Percentiles rank a stretch among this genome's conserved stretches.
These are phyloP conservation scores for Ambastaia sidthimunki DNA, from an alignment of 2,797 vertebrate species.

Conservation along the genomic window DNA sequence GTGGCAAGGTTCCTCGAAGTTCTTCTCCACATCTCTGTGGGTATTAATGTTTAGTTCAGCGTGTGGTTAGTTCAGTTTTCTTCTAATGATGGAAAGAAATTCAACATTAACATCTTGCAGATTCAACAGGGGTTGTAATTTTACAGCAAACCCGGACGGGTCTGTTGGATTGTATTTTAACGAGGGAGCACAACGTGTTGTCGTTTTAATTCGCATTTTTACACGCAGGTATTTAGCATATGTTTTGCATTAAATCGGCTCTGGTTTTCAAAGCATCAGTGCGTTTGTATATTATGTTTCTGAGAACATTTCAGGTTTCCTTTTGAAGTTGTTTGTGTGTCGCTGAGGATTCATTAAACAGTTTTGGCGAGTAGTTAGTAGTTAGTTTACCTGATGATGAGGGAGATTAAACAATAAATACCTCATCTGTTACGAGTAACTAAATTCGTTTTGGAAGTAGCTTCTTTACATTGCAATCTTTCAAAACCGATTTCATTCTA, in stretches of 20 bases:
- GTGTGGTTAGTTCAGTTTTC: background rate
- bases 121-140: background rate
- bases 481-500: slow-evolving; percentile 25
- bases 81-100: background rate
- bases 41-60: slow-evolving; percentile 22
- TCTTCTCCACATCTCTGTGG: slow-evolving; percentile 7
- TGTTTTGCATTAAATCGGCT: background rate
- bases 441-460: no score
- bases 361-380: background rate
- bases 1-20: no score
- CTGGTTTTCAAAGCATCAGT: background rate
- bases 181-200: slow-evolving; percentile 9
- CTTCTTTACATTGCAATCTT: no score
- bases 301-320: background rate
- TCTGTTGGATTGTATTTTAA: slow-evolving; percentile 20
- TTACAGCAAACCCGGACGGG: slow-evolving; percentile 4
- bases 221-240: slow-evolving; percentile 25
- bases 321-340: slow-evolving; percentile 6
- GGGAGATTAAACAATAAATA: background rate
- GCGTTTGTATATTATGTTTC: background rate
- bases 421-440: background rate
- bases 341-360: background rate
- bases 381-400: background rate
- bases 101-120: slow-evolving; percentile 5
- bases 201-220: slow-evolving; percentile 34